These are phyloP conservation scores for Ramphastos sulfuratus DNA, from an alignment of 2,113 vertebrate species.

Conservation along the genomic window DNA sequence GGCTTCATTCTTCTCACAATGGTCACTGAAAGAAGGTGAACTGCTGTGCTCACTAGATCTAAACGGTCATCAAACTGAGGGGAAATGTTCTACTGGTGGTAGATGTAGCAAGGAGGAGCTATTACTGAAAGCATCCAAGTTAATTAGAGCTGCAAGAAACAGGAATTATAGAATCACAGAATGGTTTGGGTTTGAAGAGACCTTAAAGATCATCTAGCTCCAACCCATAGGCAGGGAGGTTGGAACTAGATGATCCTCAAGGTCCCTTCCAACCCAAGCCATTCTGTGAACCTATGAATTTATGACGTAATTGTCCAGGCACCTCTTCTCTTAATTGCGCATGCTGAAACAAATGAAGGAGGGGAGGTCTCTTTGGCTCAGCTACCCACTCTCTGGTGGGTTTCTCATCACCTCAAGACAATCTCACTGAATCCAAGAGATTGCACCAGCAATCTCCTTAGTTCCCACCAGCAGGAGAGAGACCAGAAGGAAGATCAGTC, in stretches of 20 bases:
- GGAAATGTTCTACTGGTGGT: background rate
- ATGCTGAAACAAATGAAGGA: background rate
- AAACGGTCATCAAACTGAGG: background rate
- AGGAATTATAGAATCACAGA: background rate
- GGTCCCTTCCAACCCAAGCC: too few relatives aligned
- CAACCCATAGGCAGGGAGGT: too few relatives aligned
- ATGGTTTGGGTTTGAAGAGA: too few relatives aligned
- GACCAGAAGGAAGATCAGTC: background rate
- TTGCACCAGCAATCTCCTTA: background rate
- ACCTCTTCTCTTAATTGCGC: fast-evolving
- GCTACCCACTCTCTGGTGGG: background rate
- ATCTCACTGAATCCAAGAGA: background rate
- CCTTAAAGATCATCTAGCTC: too few relatives aligned
- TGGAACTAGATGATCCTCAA: too few relatives aligned
- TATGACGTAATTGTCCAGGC: background rate
- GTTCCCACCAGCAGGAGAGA: background rate
- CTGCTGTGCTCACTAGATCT: background rate
- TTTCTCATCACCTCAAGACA: background rate
- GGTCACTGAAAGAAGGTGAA: background rate
- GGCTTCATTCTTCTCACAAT: background rate
- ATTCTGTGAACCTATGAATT: too few relatives aligned
- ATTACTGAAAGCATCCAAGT: background rate
- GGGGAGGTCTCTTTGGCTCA: background rate
- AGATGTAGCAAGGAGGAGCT: background rate
- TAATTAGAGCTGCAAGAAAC: background rate